These are phyloP conservation scores for Congeria kusceri DNA, from an alignment of 2,888 invertebrate species.

Conservation along the genomic window DNA sequence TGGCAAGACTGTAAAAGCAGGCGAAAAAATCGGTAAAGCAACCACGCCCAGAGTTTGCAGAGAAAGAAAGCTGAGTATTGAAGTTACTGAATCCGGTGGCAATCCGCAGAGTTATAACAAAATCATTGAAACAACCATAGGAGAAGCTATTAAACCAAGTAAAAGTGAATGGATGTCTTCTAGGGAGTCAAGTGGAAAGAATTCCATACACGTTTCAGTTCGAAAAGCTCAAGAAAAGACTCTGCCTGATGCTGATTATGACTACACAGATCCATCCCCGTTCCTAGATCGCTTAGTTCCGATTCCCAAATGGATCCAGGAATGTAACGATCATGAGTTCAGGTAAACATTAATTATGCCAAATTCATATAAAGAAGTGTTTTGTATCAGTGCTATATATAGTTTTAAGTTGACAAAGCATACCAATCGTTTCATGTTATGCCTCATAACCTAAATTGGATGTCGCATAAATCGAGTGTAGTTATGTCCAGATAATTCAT, in stretches of 20 bases:
- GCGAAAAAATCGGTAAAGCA: constrained; percentile 50
- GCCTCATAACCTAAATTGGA: too few relatives aligned
- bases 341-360: constrained; percentile 26
- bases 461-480: too few relatives aligned
- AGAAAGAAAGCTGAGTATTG: not conserved
- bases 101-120: not conserved
- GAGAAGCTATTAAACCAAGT: not conserved
- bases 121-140: not conserved
- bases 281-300: constrained; percentile 57
- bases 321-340: constrained; percentile 63
- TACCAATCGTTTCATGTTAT: too few relatives aligned
- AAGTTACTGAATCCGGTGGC: not conserved
- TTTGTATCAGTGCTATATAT: not conserved
- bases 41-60: constrained; percentile 10
- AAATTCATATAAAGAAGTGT: not conserved
- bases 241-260: constrained; percentile 44
- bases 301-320: constrained; percentile 50
- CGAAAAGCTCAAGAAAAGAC: constrained; percentile 24
- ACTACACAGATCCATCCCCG: constrained; percentile 61
- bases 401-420: too few relatives aligned
- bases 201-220: constrained; percentile 60
- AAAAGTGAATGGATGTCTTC: constrained; percentile 18
- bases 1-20: constrained; percentile 34
- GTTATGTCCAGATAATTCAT: too few relatives aligned
- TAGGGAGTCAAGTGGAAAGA: constrained; percentile 28